Base-by-base conservation (phyloP, 1,140 invertebrate species). In the Rhagoletis pomonella region DNA sequence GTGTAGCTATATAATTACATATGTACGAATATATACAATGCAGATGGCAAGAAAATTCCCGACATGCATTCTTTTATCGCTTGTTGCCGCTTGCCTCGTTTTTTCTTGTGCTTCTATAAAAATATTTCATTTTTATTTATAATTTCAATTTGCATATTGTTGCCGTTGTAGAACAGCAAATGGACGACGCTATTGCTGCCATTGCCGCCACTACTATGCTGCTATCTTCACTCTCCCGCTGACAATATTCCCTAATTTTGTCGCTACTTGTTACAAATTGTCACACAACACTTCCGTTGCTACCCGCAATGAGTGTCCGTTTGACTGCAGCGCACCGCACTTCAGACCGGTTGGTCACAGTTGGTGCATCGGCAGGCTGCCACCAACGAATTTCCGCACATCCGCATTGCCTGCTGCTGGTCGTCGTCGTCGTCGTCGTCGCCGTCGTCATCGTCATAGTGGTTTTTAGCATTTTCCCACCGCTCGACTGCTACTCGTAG, bases 101-200 rank as follows among this genome's bases (percentile, higher is more conserved):
- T 50, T 5, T 19, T 42, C n/a, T 81, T n/a, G 73, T 12, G 19
- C 10, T 19, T 55, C 55, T 42, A 69, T 47, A 67, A 86, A 29
- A 86, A 86, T 65, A 42, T 50, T 86, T 39, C 59, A 67, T 67
- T 67, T 62, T 86, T 64, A 65, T 86, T 86, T 65, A 86, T 86
- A 86, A 86, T 86, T 86, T 86, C 59, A 64, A 65, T 86, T 64
- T 86, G 59, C 62, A 64, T 86, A 86, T 86, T 58, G n/a, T 81
- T 81, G 73, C 19, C 47, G 47, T 47, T 81, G 1, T 19, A 47
- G 39, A 47, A 19, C 9, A 39, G 69, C 47, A 50, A 47, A 14
- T 14, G 9, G 17, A 14, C 1, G n/a, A 14, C 12, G 60, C 17
- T 62, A 62, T 62, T 62, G 60, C n/a, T 12, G 17, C n/a, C 4